Percentiles rank a stretch among this genome's conserved stretches.
Evolutionary conservation across 1,140 invertebrate species (phyloP).

Genomic region (Sogatella furcifera): DNA sequence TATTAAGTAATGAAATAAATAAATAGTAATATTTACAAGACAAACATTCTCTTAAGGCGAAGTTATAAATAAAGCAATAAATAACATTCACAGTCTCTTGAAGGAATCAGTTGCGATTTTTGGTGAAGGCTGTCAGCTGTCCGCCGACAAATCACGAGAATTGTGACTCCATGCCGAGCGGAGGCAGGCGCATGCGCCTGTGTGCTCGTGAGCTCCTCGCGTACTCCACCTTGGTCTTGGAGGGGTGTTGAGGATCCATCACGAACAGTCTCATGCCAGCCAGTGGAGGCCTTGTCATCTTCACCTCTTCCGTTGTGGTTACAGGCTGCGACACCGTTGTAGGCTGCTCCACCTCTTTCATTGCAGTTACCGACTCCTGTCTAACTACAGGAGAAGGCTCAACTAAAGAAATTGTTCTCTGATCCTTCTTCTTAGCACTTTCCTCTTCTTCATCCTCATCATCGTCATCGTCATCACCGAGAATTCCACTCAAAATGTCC

Average conservation of each 20-base stretch:
- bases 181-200: slow-evolving; percentile 21
- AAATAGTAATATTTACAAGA: no score
- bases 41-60: no score
- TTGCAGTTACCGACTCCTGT: no score
- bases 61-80: no score
- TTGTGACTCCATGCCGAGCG: background rate
- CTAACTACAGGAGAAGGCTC: no score
- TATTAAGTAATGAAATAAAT: no score
- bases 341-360: background rate
- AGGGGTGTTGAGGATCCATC: background rate
- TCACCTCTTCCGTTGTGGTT: background rate
- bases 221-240: slow-evolving; percentile 6
- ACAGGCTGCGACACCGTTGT: background rate
- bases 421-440: background rate
- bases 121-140: no score
- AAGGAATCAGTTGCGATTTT: no score
- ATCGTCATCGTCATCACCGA: slow-evolving; percentile 13
- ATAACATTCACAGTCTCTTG: no score
- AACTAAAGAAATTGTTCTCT: no score
- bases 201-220: slow-evolving; percentile 15
- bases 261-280: background rate
- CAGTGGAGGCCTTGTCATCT: background rate
- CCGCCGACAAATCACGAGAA: no score
- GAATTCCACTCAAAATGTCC: slow-evolving; percentile 2
- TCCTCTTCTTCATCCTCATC: slow-evolving; percentile 11